Evolutionary conservation across 2,113 vertebrate genomes (phyloP).

Genomic region (Hymenochirus boettgeri): DNA sequence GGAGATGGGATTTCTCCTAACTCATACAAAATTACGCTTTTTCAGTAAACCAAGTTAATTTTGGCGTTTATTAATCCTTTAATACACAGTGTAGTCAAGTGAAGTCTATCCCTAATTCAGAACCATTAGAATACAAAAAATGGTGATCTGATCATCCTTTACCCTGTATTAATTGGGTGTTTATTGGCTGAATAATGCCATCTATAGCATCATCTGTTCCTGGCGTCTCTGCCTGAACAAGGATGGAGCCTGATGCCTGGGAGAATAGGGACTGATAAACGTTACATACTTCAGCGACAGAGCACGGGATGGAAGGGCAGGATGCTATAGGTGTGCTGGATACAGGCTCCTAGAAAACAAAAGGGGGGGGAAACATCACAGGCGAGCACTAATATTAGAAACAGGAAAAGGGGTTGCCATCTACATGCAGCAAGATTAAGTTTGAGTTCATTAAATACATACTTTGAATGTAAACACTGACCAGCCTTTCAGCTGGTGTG

Average conservation of each 20-base stretch:
- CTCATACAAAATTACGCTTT: too few species aligned
- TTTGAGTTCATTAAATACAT: too few species aligned
- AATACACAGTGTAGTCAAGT: neutral
- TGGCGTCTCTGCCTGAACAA: conserved; percentile 10
- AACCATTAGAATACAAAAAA: too few species aligned
- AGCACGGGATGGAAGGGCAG: conserved; percentile 6
- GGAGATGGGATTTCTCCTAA: too few species aligned
- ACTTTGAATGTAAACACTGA: too few species aligned
- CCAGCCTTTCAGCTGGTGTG: too few species aligned
- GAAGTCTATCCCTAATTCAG: too few species aligned
- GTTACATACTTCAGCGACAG: conserved; percentile 21
- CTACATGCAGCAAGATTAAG: too few species aligned
- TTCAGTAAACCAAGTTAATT: neutral
- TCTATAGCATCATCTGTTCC: conserved; percentile 4
- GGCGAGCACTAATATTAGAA: too few species aligned
- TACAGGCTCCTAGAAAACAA: conserved; percentile 10
- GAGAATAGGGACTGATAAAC: conserved; percentile 24
- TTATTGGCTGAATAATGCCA: conserved; percentile 18
- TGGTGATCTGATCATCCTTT: neutral
- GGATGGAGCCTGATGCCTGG: conserved; percentile 5
- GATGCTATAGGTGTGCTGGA: neutral
- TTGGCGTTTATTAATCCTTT: neutral
- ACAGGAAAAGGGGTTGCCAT: too few species aligned
- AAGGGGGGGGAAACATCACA: neutral
- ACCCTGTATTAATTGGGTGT: conserved; percentile 35